Evolutionary conservation across 1,140 invertebrate genomes (phyloP).

Genomic region (Anoplophora glabripennis): DNA sequence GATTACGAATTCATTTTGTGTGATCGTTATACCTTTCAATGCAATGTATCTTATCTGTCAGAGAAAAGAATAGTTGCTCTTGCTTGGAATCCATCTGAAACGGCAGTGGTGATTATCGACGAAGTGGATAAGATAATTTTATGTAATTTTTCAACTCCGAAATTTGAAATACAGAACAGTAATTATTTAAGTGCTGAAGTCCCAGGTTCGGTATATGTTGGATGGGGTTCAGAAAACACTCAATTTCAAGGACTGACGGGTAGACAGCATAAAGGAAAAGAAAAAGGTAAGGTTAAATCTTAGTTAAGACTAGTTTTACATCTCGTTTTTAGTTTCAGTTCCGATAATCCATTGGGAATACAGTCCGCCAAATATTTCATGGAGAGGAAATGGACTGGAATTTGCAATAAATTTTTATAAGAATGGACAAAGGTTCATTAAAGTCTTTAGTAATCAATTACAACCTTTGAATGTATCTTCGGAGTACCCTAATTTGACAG

Average conservation of each 20-base stretch:
- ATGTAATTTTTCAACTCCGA: conserved; percentile 5
- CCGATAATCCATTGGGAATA: conserved; percentile 16
- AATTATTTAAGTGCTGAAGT: conserved; percentile 6
- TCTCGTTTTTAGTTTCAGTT: not conserved
- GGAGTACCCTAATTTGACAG: conserved; percentile 22
- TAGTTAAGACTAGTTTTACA: not conserved
- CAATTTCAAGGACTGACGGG: conserved; percentile 32
- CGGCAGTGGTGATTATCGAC: conserved; percentile 15
- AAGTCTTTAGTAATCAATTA: conserved; percentile 29
- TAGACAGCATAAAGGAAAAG: conserved; percentile 10
- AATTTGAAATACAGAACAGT: conserved; percentile 3
- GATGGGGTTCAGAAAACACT: conserved; percentile 36
- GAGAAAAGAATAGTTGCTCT: conserved; percentile 7
- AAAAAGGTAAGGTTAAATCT: conserved; percentile 15
- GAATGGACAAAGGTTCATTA: conserved; percentile 22
- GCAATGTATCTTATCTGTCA: not conserved
- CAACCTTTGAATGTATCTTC: conserved; percentile 25
- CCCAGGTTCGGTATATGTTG: conserved; percentile 30
- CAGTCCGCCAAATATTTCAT: conserved; percentile 22
- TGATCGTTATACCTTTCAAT: not conserved
- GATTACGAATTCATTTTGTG: conserved; percentile 2
- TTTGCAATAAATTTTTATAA: conserved; percentile 34
- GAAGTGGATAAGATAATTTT: conserved; percentile 4
- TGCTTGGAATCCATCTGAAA: conserved; percentile 25
- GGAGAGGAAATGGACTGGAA: conserved; percentile 36